phyloP scores from a whole-genome alignment of 2,888 invertebrate genomes.

The Epsilonema sp. region DNA sequence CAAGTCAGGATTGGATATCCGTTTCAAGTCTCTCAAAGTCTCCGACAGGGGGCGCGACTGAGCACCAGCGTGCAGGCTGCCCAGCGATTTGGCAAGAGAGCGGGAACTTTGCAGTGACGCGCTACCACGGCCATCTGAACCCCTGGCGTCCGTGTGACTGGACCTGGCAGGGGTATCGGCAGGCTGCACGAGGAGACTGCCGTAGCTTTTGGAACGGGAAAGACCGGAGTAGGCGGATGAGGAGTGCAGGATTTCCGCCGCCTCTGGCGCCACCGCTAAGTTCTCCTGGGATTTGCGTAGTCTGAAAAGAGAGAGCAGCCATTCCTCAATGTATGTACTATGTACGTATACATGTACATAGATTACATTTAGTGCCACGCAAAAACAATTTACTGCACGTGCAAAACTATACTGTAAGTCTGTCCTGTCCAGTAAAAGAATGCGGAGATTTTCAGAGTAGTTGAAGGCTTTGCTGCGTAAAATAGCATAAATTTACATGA shows the following conservation, averaged over 20 bases:
- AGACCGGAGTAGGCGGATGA: neutral
- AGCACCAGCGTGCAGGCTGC: neutral
- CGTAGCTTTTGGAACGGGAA: neutral
- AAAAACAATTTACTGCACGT: no score
- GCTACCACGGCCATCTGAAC: neutral
- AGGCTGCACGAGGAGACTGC: neutral
- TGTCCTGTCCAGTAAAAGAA: no score
- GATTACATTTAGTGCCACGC: no score
- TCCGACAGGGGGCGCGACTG: neutral
- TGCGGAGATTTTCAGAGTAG: no score
- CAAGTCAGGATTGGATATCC: neutral
- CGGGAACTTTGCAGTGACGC: slow-evolving; percentile 1
- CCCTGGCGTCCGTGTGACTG: neutral
- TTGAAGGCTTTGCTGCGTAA: no score
- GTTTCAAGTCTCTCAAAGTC: neutral
- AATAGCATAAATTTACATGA: no score
- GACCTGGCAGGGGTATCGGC: neutral
- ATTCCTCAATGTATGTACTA: no score
- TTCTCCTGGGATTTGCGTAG: slow-evolving; percentile 8
- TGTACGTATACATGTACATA: no score
- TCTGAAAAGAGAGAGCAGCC: slow-evolving; percentile 4
- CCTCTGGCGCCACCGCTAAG: slow-evolving; percentile 4
- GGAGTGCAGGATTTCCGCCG: neutral
- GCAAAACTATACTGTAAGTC: no score
- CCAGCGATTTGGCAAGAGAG: slow-evolving; percentile 3